These are phyloP conservation scores for Zygogramma bicolorata DNA, from an alignment of 2,888 invertebrate genomes.

Conservation along the genomic window DNA sequence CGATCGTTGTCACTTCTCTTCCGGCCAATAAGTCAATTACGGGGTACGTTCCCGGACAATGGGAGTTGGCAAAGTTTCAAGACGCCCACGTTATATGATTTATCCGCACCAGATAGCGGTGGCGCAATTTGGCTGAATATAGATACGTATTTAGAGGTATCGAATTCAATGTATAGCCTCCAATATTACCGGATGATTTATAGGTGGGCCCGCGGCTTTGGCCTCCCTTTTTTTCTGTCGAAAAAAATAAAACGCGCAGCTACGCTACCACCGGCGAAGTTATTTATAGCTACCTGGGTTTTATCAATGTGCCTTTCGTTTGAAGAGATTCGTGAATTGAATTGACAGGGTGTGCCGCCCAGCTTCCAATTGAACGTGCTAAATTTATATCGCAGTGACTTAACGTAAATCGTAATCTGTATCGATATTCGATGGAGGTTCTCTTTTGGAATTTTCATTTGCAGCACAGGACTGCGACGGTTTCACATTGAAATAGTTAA, in stretches of 20 bases:
- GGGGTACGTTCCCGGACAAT: conserved; percentile 63
- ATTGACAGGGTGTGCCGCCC: background rate
- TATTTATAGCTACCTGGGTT: conserved; percentile 24
- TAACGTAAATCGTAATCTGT: too few species aligned
- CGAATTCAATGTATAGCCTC: conserved; percentile 55
- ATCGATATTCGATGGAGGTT: too few species aligned
- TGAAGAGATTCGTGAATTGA: background rate
- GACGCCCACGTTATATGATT: conserved; percentile 64
- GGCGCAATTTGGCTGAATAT: conserved; percentile 62
- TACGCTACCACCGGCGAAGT: background rate
- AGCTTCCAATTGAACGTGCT: background rate
- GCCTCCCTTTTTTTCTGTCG: conserved; percentile 22
- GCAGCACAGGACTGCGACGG: too few species aligned
- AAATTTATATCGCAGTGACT: background rate
- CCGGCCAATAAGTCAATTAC: conserved; percentile 68
- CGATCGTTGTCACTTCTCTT: conserved; percentile 63
- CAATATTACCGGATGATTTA: conserved; percentile 55
- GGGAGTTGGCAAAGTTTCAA: conserved; percentile 66
- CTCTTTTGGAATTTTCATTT: too few species aligned
- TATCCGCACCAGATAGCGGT: conserved; percentile 61
- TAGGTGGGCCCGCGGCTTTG: conserved; percentile 36
- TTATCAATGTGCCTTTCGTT: background rate
- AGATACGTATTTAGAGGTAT: conserved; percentile 61
- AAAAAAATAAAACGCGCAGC: conserved; percentile 15
- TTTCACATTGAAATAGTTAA: too few species aligned